Evolutionary conservation across 1,140 invertebrate species (phyloP).

Genomic region (Stegodyphus dumicola): DNA sequence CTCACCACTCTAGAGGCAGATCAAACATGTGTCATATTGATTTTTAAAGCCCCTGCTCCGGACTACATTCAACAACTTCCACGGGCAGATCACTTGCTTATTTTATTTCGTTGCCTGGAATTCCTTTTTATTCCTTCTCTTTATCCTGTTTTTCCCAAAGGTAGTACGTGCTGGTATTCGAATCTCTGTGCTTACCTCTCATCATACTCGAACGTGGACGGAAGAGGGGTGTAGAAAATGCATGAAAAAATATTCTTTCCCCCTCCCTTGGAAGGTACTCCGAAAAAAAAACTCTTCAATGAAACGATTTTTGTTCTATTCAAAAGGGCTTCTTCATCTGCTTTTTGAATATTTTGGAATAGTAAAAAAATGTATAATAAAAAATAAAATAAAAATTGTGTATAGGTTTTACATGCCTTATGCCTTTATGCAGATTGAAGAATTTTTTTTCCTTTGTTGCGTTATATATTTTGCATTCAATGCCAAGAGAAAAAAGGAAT

Average conservation of each 20-base stretch:
- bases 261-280: too few relatives aligned
- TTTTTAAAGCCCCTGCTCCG: constrained; percentile 26
- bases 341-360: too few relatives aligned
- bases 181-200: constrained; percentile 19
- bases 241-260: neutral
- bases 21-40: constrained; percentile 52
- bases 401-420: too few relatives aligned
- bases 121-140: neutral
- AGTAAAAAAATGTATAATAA: too few relatives aligned
- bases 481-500: too few relatives aligned
- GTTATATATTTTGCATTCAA: too few relatives aligned
- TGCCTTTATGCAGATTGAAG: too few relatives aligned
- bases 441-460: too few relatives aligned
- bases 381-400: too few relatives aligned
- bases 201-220: neutral
- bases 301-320: constrained; percentile 23
- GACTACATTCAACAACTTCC: constrained; percentile 24
- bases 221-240: neutral
- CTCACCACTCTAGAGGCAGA: neutral
- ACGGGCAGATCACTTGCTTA: constrained; percentile 7
- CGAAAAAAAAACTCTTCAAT: constrained; percentile 15
- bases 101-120: constrained; percentile 4
- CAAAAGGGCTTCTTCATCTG: too few relatives aligned
- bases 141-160: constrained; percentile 1
- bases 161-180: constrained; percentile 12